Evolutionary conservation across 2,888 invertebrate species (phyloP).

Genomic region (Leptarthrus brevirostris): DNA sequence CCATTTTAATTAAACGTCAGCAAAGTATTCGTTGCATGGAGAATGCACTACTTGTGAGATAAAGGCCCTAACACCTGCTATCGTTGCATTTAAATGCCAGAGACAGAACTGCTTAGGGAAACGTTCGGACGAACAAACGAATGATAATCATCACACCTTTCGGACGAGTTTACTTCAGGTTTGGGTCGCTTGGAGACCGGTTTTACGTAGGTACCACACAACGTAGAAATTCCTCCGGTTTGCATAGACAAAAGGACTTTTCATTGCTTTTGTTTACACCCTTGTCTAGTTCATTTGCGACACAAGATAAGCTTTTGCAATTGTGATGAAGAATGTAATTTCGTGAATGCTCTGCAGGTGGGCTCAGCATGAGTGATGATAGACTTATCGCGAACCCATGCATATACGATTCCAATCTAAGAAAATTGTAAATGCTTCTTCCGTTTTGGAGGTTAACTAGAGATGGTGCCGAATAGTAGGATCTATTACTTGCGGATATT

Average conservation of each 20-base stretch:
- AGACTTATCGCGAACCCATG: too few species aligned
- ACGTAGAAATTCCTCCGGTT: neutral
- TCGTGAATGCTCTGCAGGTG: neutral
- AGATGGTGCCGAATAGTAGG: too few species aligned
- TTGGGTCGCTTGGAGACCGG: neutral
- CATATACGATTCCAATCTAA: too few species aligned
- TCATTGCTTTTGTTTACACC: conserved; percentile 22
- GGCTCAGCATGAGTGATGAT: neutral
- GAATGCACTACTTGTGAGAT: conserved; percentile 34
- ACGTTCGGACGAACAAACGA: conserved; percentile 27
- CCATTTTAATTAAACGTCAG: conserved; percentile 45
- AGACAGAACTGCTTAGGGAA: neutral
- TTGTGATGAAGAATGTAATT: conserved; percentile 38
- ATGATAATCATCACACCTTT: conserved; percentile 39
- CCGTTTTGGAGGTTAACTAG: too few species aligned
- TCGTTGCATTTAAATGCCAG: conserved; percentile 27
- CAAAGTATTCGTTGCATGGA: conserved; percentile 25
- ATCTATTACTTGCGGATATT: too few species aligned
- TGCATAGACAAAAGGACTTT: conserved; percentile 17
- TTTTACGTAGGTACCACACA: conserved; percentile 22
- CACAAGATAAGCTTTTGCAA: conserved; percentile 11
- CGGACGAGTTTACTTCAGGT: conserved; percentile 4
- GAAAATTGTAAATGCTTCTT: too few species aligned
- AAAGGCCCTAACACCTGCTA: conserved; percentile 41
- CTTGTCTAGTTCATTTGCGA: conserved; percentile 16